Conservation (phyloP, 2,113 vertebrate species). For the Melospiza georgiana region DNA sequence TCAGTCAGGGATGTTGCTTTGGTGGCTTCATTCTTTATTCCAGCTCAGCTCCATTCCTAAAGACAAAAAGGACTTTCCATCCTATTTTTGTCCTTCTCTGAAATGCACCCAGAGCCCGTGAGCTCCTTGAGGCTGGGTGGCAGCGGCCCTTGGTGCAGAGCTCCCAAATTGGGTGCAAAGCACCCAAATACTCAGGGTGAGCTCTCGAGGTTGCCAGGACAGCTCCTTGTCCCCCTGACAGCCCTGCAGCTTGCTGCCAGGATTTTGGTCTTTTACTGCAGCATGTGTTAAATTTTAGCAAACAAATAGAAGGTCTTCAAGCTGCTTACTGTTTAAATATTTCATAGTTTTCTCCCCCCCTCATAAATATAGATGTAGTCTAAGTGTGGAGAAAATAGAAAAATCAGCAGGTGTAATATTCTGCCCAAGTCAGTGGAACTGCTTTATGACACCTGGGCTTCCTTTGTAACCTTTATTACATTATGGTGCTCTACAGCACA, state of each 20-base stretch:
- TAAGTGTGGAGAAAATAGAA: conserved; percentile 19
- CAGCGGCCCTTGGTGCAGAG: not conserved
- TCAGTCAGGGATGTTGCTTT: not conserved
- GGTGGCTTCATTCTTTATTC: not conserved
- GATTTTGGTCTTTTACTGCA: conserved; percentile 10
- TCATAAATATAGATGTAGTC: conserved; percentile 8
- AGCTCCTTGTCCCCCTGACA: not conserved
- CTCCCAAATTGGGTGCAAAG: not conserved
- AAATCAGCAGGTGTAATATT: not conserved
- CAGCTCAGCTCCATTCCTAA: not conserved
- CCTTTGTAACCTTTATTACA: not conserved
- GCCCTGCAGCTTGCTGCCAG: conserved; percentile 32
- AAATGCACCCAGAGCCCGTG: not conserved
- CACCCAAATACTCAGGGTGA: not conserved
- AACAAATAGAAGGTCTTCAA: conserved; percentile 29
- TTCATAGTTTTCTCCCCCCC: not conserved
- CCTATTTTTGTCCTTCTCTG: not conserved
- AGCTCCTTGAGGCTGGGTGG: not conserved
- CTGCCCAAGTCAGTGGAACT: not conserved
- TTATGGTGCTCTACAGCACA: not conserved
- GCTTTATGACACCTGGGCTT: not conserved
- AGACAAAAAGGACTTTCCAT: not conserved
- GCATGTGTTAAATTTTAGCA: conserved; percentile 25
- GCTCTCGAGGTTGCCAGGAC: not conserved
- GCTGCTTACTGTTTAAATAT: conserved; percentile 45